Conservation (phyloP, 2,888 invertebrate genomes). For the Caenorhabditis angaria region DNA sequence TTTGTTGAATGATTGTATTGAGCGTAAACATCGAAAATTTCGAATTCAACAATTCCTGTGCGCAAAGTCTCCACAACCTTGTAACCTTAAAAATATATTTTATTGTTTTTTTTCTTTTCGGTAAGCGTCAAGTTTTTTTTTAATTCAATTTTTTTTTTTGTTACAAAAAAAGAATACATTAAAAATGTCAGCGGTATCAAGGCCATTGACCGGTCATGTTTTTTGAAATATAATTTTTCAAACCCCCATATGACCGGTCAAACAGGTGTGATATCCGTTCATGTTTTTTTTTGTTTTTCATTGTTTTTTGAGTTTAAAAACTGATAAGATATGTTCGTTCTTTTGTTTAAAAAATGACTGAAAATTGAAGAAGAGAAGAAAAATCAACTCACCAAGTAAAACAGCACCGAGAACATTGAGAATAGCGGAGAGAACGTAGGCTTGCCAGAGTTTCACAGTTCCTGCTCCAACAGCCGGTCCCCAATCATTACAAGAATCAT, state of each 20-base stretch:
- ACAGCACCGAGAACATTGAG: conserved; percentile 95
- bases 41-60: conserved; percentile 91
- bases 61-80: conserved; percentile 95
- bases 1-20: conserved; percentile 50
- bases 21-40: conserved; percentile 80
- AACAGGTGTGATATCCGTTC: background rate
- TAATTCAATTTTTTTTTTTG: background rate
- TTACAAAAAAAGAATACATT: conserved; percentile 1
- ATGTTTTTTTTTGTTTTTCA: no score
- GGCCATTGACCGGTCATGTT: background rate
- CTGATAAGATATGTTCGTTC: no score
- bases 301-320: no score
- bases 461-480: conserved; percentile 60
- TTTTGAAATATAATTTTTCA: background rate
- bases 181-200: background rate
- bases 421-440: conserved; percentile 92
- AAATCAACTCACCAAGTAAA: conserved; percentile 78
- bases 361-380: background rate
- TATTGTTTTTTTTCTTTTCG: no score
- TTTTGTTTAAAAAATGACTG: no score
- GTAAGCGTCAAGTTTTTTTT: background rate
- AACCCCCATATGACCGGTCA: conserved; percentile 5
- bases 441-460: conserved; percentile 74
- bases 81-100: conserved; percentile 78
- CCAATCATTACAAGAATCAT: conserved; percentile 62